These are phyloP conservation scores for Watsonalla binaria DNA, from an alignment of 2,888 invertebrate species.

Conservation along the genomic window DNA sequence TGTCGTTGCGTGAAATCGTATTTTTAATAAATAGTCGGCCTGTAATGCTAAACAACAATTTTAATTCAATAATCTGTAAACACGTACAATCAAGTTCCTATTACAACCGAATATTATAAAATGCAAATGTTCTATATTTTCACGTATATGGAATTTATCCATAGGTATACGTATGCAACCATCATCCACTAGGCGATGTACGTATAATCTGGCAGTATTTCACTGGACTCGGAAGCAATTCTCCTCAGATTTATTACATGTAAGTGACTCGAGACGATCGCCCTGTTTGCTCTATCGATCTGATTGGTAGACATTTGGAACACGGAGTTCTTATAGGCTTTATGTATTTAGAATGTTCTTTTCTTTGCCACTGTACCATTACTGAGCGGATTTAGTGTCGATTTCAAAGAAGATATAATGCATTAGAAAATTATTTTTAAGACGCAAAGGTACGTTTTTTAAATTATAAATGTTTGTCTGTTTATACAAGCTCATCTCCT, in stretches of 20 bases:
- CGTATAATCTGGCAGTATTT: slow-evolving; percentile 56
- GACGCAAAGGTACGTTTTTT: no score
- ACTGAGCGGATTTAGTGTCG: background rate
- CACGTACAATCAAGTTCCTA: background rate
- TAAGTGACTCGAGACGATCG: slow-evolving; percentile 32
- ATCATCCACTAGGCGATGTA: slow-evolving; percentile 14
- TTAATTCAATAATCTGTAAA: no score
- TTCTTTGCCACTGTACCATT: no score
- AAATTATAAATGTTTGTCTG: no score
- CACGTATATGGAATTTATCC: no score
- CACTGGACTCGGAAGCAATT: slow-evolving; percentile 61
- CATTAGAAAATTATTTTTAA: no score
- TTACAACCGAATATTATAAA: background rate
- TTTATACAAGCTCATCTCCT: background rate
- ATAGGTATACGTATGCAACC: background rate
- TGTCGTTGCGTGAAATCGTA: no score
- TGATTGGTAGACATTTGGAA: slow-evolving; percentile 3
- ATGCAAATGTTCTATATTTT: background rate
- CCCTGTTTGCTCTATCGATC: slow-evolving; percentile 26
- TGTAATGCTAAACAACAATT: no score
- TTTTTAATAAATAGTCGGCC: no score
- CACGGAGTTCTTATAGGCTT: no score
- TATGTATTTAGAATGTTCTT: no score
- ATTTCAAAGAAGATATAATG: no score
- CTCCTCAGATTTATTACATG: slow-evolving; percentile 53